These are phyloP conservation scores for Leptonema lineaticorne DNA, from an alignment of 1,140 invertebrate genomes.

Conservation along the genomic window DNA sequence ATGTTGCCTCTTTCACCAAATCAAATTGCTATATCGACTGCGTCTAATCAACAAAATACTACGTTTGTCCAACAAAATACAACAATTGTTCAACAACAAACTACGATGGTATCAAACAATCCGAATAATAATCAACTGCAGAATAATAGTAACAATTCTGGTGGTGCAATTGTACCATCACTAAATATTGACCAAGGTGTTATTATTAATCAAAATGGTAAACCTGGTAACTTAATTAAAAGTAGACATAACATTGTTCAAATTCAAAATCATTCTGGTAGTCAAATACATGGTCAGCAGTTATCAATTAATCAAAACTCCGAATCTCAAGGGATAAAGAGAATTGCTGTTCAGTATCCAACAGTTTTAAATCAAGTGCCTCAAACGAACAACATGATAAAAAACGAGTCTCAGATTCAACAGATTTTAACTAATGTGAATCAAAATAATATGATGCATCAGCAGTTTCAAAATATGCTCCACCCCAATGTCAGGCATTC, in stretches of 20 bases:
- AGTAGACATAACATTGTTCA: slow-evolving; percentile 36
- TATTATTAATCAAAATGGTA: slow-evolving; percentile 44
- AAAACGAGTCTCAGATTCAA: slow-evolving; percentile 33
- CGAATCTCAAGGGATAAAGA: slow-evolving; percentile 31
- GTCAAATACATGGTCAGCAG: slow-evolving; percentile 37
- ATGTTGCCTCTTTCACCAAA: slow-evolving; percentile 75
- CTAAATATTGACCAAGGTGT: slow-evolving; percentile 56
- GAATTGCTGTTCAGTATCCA: slow-evolving; percentile 38
- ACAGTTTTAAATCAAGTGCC: slow-evolving; percentile 36
- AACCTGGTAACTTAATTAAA: slow-evolving; percentile 39
- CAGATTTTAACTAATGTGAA: slow-evolving; percentile 45
- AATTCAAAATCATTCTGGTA: slow-evolving; percentile 36
- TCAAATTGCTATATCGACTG: slow-evolving; percentile 59
- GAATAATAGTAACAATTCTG: slow-evolving; percentile 29
- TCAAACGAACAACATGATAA: slow-evolving; percentile 33
- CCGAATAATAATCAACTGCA: slow-evolving; percentile 51
- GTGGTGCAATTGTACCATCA: slow-evolving; percentile 46
- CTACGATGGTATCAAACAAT: slow-evolving; percentile 71
- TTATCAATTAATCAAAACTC: slow-evolving; percentile 35
- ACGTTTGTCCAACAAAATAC: slow-evolving; percentile 73
- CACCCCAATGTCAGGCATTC: slow-evolving; percentile 59
- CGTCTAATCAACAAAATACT: slow-evolving; percentile 67
- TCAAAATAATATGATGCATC: slow-evolving; percentile 46
- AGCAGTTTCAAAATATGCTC: slow-evolving; percentile 43
- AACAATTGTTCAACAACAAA: slow-evolving; percentile 64